Evolutionary conservation across 1,140 invertebrate genomes (phyloP).

Genomic region (Colletes latitarsis): DNA sequence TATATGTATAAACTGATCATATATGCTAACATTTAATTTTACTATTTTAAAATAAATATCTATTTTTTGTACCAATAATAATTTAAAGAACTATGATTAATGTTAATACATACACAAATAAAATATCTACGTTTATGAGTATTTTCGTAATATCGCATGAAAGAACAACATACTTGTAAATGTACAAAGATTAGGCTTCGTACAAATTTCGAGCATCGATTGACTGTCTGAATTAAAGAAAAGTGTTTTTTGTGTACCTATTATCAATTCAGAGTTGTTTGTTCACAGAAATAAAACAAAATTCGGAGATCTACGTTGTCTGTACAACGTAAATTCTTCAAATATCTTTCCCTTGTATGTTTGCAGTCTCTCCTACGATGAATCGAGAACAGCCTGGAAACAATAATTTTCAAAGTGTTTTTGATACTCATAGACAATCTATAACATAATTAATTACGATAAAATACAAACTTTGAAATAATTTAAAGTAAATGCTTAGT

Average conservation of each 20-base stretch:
- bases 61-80: constrained; percentile 1
- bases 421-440: constrained; percentile 47
- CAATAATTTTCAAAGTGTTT: constrained; percentile 65
- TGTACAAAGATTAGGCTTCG: constrained; percentile 16
- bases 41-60: constrained; percentile 12
- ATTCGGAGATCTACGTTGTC: constrained; percentile 14
- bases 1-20: no score
- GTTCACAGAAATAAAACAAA: constrained; percentile 24
- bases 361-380: constrained; percentile 55
- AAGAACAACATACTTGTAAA: constrained; percentile 31
- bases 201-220: not conserved
- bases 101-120: constrained; percentile 10
- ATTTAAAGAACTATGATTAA: constrained; percentile 13
- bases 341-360: constrained; percentile 57
- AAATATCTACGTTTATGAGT: not conserved
- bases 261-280: constrained; percentile 27
- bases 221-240: constrained; percentile 1
- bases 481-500: not conserved
- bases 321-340: constrained; percentile 40
- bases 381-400: constrained; percentile 70
- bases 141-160: not conserved
- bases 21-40: no score
- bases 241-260: not conserved
- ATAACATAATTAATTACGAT: constrained; percentile 26
- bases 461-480: constrained; percentile 15